Base-by-base conservation (phyloP, 2,797 vertebrate species). In the Fringilla coelebs region DNA sequence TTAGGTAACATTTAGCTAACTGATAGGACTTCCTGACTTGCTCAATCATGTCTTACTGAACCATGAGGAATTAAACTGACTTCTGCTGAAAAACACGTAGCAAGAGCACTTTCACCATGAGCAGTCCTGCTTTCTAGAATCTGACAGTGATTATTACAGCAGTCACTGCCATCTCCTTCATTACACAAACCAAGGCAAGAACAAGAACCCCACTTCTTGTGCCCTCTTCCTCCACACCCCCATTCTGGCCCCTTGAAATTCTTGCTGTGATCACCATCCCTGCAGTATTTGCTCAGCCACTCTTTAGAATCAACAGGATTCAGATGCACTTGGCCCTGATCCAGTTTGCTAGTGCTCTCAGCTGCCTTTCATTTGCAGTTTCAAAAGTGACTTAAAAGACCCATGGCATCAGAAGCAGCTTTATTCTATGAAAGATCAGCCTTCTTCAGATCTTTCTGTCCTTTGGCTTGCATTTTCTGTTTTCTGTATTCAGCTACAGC, bases 361-460 rank as follows among this genome's bases (percentile, higher is more conserved):
- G 78, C n/a, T 85, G 84, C 82, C 75, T 88, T 94, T 83, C 65
- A 77, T 74, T 80, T 65, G 36, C 63, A 85, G 43, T 78, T 93
- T 91, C 79, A 92, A 43, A 93, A 96, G 40, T 60, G 28, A 83
- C 68, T 94, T 93, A 70, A 83, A 85, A 96, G 43, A 86, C 21
- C 40, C 62, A 48, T 3, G 9, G 78, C 28, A 14, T 89, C 62
- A 93, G 75, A 83, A 72, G 49, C 29, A 61, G 58, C 79, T 92
- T 89, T 87, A 57, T 49, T 65, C 72, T 41, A 58, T 11, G 49
- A 89, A 93, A 88, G 62, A 81, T 34, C 75, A 74, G 41, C 32
- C 20, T 76, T 73, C 32, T 78, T 92, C 34, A 87, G 48, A 76
- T 51, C 52, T 52, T 83, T 85, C 31, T 66, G 49, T 84, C 31